Evolutionary conservation across 2,113 vertebrate genomes (phyloP).

Genomic region (Nothocercus julius): DNA sequence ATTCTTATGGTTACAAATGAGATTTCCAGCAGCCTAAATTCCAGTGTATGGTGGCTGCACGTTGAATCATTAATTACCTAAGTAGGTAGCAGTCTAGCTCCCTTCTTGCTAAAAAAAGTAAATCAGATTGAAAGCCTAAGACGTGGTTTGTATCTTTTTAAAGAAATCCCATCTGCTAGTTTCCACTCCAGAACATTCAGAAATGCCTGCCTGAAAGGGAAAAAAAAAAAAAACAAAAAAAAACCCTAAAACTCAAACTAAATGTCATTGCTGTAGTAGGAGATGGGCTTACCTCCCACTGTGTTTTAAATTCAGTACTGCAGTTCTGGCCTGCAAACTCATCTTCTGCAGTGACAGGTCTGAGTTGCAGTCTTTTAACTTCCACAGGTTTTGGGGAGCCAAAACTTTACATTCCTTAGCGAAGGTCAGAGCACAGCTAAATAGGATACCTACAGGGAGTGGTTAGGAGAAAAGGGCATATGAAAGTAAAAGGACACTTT

Average conservation of each 20-base stretch:
- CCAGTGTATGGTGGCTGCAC: constrained; percentile 58
- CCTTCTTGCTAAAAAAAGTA: constrained; percentile 42
- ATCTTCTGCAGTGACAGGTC: neutral
- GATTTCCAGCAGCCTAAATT: constrained; percentile 71
- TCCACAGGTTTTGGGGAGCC: neutral
- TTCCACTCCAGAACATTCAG: constrained; percentile 67
- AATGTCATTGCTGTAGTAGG: neutral
- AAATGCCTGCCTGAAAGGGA: constrained; percentile 55
- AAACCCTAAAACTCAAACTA: constrained; percentile 29
- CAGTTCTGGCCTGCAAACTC: constrained; percentile 13
- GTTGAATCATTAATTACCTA: constrained; percentile 77
- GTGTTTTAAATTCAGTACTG: constrained; percentile 41
- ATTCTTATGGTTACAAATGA: constrained; percentile 76
- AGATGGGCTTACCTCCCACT: constrained; percentile 33
- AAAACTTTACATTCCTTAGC: neutral
- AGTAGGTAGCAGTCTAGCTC: constrained; percentile 57
- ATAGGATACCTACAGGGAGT: neutral
- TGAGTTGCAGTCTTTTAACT: neutral
- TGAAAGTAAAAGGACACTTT: neutral
- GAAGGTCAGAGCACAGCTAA: constrained; percentile 16
- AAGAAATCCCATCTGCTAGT: constrained; percentile 73
- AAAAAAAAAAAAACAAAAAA: neutral
- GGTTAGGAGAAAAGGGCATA: neutral
- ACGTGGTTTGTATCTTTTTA: constrained; percentile 65
- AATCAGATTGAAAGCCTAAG: constrained; percentile 49